Base-by-base conservation (phyloP, 2,888 invertebrate genomes). In the Cloeon dipterum region DNA sequence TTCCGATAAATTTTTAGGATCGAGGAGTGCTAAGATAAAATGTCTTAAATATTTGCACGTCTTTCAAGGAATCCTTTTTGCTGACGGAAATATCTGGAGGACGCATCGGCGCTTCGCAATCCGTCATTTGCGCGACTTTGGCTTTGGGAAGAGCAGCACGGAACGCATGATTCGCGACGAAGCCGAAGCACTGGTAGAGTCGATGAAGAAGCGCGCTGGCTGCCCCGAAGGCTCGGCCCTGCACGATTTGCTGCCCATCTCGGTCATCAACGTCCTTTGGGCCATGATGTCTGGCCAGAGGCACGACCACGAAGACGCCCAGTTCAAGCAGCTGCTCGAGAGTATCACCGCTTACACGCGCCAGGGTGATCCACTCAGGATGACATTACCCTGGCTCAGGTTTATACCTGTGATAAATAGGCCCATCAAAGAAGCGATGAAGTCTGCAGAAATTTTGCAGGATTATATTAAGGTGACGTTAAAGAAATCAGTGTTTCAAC, bases 121-220 rank as follows among this genome's bases (percentile, higher is more conserved):
- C 3, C 37, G 37, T 13, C 37, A 37, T 23, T 33, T 37, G 11
- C 5, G 32, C 8, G 37, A 37, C 33, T 32, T 32, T 14, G 37
- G 37, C 10, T 37, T 37, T 14, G 37, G 37, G 4, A 37, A 37
- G 26, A 32, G 32, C 16, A 37, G 37, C 17, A 37, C 33, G 32
- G 37, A 37, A 13, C 32, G 25, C 17, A 32, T 37, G 3, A 37
- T 32, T 10, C 4, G 25, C 2, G 32, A 37, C 32, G 37, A 37
- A 23, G 32, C 33, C 21, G 37, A 37, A 21, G 20, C 32, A 7
- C 14, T 37, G 5, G 16, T 33, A n/a, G n/a, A 8, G 11, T 37
- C 20, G 7, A n/a, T 37, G 5, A 19, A 33, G 7, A 20, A 32
- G 10, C 5, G 14, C 16, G 5, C 25, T 2, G n/a, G 3, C n/a